Evolutionary conservation across 1,140 invertebrate species (phyloP).

Genomic region (Archivesica marissinica): DNA sequence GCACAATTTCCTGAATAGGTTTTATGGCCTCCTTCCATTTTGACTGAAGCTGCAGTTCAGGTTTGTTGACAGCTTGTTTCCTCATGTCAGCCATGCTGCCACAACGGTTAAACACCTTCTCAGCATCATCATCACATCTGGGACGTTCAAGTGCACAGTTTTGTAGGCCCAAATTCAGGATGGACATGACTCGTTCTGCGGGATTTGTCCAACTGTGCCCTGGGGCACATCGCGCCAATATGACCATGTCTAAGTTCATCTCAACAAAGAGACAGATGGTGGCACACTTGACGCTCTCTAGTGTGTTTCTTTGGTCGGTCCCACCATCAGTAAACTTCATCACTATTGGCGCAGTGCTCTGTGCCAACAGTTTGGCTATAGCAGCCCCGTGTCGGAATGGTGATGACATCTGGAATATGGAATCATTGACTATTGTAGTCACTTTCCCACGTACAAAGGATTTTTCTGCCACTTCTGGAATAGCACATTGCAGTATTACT

Average conservation of each 20-base stretch:
- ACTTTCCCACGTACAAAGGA: conserved; percentile 48
- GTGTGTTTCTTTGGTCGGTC: conserved; percentile 66
- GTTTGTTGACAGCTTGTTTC: not conserved
- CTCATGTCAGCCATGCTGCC: no score
- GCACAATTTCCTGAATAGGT: conserved; percentile 2
- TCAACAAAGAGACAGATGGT: conserved; percentile 52
- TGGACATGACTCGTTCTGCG: conserved; percentile 63
- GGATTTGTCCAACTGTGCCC: conserved; percentile 61
- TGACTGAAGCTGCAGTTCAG: not conserved
- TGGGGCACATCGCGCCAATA: conserved; percentile 58
- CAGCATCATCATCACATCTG: not conserved
- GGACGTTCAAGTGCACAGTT: conserved; percentile 36
- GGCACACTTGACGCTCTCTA: conserved; percentile 53
- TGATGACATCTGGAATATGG: conserved; percentile 36
- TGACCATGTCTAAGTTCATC: conserved; percentile 63
- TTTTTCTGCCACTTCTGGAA: conserved; percentile 29
- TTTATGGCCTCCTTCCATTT: not conserved
- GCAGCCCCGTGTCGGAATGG: conserved; percentile 47
- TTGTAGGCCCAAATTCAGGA: conserved; percentile 64
- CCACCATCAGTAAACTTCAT: conserved; percentile 67
- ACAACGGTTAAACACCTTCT: not conserved
- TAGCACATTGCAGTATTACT: conserved; percentile 16
- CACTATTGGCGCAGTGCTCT: conserved; percentile 37
- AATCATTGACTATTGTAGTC: conserved; percentile 31
- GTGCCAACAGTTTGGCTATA: conserved; percentile 15